Conservation (phyloP, 2,113 vertebrate species). For the Sceloporus tristichus region DNA sequence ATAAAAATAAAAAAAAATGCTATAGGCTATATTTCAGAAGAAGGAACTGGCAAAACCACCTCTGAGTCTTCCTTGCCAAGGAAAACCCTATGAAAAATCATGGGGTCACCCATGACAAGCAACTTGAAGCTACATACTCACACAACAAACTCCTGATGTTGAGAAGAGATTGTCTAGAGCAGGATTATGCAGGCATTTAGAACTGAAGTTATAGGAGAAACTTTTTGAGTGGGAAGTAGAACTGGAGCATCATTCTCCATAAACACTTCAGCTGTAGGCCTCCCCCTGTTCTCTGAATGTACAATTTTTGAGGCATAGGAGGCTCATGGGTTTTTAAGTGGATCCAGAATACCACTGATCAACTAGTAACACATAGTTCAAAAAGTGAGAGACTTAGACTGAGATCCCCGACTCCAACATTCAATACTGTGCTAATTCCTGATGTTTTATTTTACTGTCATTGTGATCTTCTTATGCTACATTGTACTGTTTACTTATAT, state of each 20-base stretch:
- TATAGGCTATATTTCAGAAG: too few species aligned
- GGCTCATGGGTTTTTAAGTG: neutral
- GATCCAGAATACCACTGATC: neutral
- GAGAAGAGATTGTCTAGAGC: neutral
- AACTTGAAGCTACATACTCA: too few species aligned
- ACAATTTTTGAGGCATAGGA: neutral
- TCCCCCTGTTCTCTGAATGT: neutral
- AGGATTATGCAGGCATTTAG: neutral
- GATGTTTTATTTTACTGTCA: slow-evolving; percentile 15
- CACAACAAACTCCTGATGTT: neutral
- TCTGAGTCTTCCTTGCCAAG: too few species aligned
- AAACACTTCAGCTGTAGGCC: neutral
- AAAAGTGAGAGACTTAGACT: neutral
- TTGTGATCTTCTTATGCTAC: slow-evolving; percentile 44
- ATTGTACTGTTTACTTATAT: slow-evolving; percentile 42
- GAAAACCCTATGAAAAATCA: too few species aligned
- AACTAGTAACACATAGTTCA: neutral
- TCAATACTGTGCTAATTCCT: neutral
- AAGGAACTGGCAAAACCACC: too few species aligned
- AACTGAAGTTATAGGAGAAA: neutral
- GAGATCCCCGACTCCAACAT: neutral
- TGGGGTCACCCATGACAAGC: too few species aligned
- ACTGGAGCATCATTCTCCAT: neutral
- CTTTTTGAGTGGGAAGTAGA: neutral
- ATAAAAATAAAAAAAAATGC: too few species aligned